Base-by-base conservation (phyloP, 2,888 invertebrate genomes). In the Erebia aethiops region DNA sequence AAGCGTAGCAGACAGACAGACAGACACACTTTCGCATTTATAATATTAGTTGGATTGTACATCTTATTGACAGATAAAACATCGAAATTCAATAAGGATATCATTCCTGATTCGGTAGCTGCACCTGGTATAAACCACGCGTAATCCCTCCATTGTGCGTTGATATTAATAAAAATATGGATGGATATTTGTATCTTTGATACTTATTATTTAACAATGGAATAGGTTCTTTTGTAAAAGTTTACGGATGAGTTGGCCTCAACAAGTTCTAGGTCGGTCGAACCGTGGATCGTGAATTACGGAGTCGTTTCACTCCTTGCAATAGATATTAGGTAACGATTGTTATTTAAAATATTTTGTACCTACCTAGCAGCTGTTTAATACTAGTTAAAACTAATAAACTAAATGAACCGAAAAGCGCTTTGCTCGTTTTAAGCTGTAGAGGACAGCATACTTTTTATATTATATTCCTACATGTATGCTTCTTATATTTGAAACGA, bases 161-260 rank as follows among this genome's bases (percentile, higher is more conserved):
- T 79, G 83, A 86, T 92, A 93, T 93, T 93, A 92, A 92, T 92
- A 93, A 93, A 92, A 92, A 93, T 92, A 92, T 92, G 88, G 83
- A 79, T 87, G 84, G 82, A 90, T 90, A 89, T 87, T 87, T 82
- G 82, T 87, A 89, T 88, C 88, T 90, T 81, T 84, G 85, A 82
- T 87, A 85, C 84, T 87, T 87, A 85, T 80, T 83, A 83, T 83
- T 83, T 83, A 84, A 91, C 93, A 92, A 93, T 87, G 84, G 87
- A 79, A 77, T 77, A 78, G 81, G 74, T 81, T 82, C 88, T 81
- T 87, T 92, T 91, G 90, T 90, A 80, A 80, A 84, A 81, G 79
- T 88, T 89, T 84, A 90, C 87, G 91, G 89, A 85, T 89, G 92
- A 89, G 78, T 84, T 87, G 80, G 76, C 85, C 83, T 84, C 84